A percentile compares a stretch with the other conserved stretches of the same genome.
Evolutionary conservation across 2,797 vertebrate genomes (phyloP).

Genomic region (Ptychobarbus kaznakovi): DNA sequence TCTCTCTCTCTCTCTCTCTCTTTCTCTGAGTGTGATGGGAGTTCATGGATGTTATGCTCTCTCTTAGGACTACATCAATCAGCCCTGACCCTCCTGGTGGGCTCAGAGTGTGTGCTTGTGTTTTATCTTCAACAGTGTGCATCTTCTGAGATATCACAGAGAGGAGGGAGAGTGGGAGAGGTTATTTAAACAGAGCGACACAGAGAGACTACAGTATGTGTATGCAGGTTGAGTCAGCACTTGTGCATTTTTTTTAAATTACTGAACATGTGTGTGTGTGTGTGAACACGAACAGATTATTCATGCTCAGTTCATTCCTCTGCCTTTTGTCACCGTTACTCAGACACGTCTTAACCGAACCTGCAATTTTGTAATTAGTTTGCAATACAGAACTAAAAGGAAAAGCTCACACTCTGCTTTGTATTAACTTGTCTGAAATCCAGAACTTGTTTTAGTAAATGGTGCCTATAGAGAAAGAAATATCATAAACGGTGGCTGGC

Average conservation of each 20-base stretch:
- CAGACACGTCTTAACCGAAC: slow-evolving; percentile 41
- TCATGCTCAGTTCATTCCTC: slow-evolving; percentile 10
- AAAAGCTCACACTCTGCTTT: slow-evolving; percentile 7
- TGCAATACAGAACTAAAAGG: slow-evolving; percentile 14
- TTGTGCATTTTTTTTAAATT: slow-evolving; percentile 11
- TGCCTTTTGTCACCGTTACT: slow-evolving; percentile 20
- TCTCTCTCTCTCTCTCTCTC: slow-evolving; percentile 39
- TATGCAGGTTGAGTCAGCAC: slow-evolving; percentile 39
- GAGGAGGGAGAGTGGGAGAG: slow-evolving; percentile 23
- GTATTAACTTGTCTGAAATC: slow-evolving; percentile 40
- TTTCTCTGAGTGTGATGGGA: slow-evolving; percentile 45
- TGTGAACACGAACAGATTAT: slow-evolving; percentile 25
- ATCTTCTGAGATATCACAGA: slow-evolving; percentile 48
- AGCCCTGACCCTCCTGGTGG: slow-evolving; percentile 38
- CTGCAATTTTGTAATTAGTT: slow-evolving; percentile 45
- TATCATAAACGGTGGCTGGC: slow-evolving; percentile 17
- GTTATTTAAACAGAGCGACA: slow-evolving; percentile 39
- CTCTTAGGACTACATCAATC: slow-evolving; percentile 48
- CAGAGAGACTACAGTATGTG: slow-evolving; percentile 12
- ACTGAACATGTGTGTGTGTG: slow-evolving; percentile 28
- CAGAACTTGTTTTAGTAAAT: slow-evolving; percentile 31
- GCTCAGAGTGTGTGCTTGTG: slow-evolving; percentile 38
- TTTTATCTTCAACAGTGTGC: slow-evolving; percentile 50
- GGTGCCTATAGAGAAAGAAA: slow-evolving; percentile 25
- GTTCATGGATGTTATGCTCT: slow-evolving; percentile 48